Evolutionary conservation across 2,888 invertebrate genomes (phyloP).

Genomic region (Pseudococcus longispinus): DNA sequence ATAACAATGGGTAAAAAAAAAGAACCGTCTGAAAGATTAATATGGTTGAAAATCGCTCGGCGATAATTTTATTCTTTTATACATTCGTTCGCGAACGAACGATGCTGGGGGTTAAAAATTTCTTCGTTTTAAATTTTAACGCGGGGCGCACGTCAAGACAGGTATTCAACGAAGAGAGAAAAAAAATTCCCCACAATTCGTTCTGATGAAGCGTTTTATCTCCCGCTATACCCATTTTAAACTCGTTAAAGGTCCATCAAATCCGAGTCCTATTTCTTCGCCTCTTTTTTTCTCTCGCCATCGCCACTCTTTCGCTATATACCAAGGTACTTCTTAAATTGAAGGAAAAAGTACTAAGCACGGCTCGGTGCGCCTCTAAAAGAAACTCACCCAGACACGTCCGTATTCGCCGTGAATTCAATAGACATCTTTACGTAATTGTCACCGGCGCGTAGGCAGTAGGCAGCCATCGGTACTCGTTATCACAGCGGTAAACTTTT

Average conservation of each 20-base stretch:
- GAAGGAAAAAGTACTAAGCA: slow-evolving; percentile 14
- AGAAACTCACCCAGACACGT: background rate
- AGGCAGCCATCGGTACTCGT: slow-evolving; percentile 24
- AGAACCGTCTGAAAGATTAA: background rate
- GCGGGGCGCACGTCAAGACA: background rate
- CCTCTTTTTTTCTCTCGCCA: background rate
- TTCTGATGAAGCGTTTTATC: slow-evolving; percentile 22
- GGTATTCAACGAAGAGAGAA: background rate
- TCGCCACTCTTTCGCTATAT: too few species aligned
- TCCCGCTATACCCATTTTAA: slow-evolving; percentile 22
- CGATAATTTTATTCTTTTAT: background rate
- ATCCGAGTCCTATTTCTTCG: background rate
- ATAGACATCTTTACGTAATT: slow-evolving; percentile 34
- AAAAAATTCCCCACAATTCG: slow-evolving; percentile 8
- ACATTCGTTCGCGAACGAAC: background rate
- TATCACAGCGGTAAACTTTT: slow-evolving; percentile 34
- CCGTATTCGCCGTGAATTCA: slow-evolving; percentile 3
- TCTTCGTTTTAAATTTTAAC: background rate
- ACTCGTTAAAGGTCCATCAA: slow-evolving; percentile 34
- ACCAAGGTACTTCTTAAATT: background rate
- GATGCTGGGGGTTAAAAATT: background rate
- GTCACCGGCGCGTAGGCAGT: background rate
- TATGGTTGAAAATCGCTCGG: background rate
- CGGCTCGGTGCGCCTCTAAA: background rate
- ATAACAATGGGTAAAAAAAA: background rate